phyloP scores from a whole-genome alignment of 1,140 invertebrate species.

The Zaprionus camerounensis region DNA sequence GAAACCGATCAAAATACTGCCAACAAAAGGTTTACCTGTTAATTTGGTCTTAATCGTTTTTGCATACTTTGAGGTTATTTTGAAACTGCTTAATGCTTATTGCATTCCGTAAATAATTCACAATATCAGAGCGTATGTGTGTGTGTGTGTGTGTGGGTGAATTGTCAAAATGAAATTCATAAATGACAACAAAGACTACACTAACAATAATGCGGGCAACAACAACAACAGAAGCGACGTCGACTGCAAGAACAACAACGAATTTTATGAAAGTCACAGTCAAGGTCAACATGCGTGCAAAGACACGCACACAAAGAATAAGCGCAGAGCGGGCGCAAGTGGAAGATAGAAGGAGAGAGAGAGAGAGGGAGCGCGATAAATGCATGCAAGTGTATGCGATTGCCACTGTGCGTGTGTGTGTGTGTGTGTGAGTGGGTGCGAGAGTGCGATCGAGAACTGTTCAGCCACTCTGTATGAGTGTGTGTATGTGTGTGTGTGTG shows the following conservation, averaged over 20 bases:
- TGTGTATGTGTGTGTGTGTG: conserved; percentile 8
- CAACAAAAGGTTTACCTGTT: not conserved
- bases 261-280: conserved; percentile 83
- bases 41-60: not conserved
- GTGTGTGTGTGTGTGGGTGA: conserved; percentile 21
- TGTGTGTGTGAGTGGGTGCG: conserved; percentile 31
- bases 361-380: conserved; percentile 16
- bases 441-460: conserved; percentile 41
- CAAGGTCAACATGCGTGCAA: conserved; percentile 82
- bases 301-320: conserved; percentile 27
- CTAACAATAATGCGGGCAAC: conserved; percentile 38
- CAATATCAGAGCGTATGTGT: not conserved
- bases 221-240: conserved; percentile 11
- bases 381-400: conserved; percentile 18
- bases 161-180: conserved; percentile 62
- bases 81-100: conserved; percentile 1
- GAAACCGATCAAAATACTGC: not conserved
- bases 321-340: not conserved
- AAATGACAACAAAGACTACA: conserved; percentile 55
- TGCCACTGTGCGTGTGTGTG: conserved; percentile 12
- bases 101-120: not conserved
- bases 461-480: conserved; percentile 14
- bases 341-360: conserved; percentile 15
- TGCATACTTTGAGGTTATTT: not conserved
- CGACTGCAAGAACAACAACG: conserved; percentile 48